phyloP scores from a whole-genome alignment of 30 jellyfish, hydroid and myxozoan genomes.

The Mastigias papua region DNA sequence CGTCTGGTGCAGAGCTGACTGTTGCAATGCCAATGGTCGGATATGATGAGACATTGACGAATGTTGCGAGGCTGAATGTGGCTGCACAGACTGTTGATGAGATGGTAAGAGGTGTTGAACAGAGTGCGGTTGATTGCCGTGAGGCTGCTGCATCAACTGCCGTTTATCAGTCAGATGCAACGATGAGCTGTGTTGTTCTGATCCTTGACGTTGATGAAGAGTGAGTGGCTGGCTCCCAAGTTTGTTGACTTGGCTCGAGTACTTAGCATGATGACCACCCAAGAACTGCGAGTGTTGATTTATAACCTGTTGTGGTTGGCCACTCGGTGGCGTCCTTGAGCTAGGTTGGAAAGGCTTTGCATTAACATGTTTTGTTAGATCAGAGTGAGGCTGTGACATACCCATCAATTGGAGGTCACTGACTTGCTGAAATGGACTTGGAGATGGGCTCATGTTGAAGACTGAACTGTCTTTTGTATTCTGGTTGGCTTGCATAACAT shows the following conservation, averaged over 20 bases:
- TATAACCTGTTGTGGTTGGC: slow-evolving; percentile 69
- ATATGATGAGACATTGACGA: slow-evolving; percentile 44
- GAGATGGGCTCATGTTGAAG: slow-evolving; percentile 68
- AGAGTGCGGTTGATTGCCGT: slow-evolving; percentile 38
- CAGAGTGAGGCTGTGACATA: slow-evolving; percentile 85
- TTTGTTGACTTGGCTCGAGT: slow-evolving; percentile 46
- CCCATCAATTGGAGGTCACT: slow-evolving; percentile 52
- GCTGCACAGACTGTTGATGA: slow-evolving; percentile 64
- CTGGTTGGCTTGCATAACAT: slow-evolving; percentile 60
- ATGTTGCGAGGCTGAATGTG: slow-evolving; percentile 70
- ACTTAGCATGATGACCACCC: slow-evolving; percentile 67
- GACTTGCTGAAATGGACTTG: slow-evolving; percentile 63
- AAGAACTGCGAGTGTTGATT: slow-evolving; percentile 68
- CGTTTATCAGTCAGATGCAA: slow-evolving; percentile 55
- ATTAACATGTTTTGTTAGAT: slow-evolving; percentile 89
- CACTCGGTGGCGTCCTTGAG: slow-evolving; percentile 92
- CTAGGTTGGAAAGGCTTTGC: slow-evolving; percentile 99
- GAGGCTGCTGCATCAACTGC: slow-evolving; percentile 44
- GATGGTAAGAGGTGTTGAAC: slow-evolving; percentile 41
- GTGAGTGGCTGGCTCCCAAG: slow-evolving; percentile 43
- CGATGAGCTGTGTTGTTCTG: slow-evolving; percentile 50
- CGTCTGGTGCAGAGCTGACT: slow-evolving; percentile 43
- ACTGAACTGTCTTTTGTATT: slow-evolving; percentile 49
- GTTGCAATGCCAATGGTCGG: slow-evolving; percentile 59
- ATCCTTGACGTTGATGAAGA: slow-evolving; percentile 55